Evolutionary conservation across 1,140 invertebrate genomes (phyloP).

Genomic region (Homarus americanus): DNA sequence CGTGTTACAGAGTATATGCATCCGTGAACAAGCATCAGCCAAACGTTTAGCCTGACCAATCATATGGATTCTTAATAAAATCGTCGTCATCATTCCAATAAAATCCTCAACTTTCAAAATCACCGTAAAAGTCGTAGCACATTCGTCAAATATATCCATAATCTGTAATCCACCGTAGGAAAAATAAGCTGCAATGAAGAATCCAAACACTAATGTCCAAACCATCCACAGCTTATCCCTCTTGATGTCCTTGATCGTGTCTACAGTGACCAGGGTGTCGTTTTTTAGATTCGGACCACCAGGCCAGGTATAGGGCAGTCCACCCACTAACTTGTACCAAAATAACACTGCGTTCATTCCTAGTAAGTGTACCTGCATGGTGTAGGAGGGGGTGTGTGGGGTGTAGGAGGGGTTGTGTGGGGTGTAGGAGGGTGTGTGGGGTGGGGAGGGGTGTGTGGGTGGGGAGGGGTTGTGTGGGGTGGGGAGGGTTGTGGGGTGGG

Average conservation of each 20-base stretch:
- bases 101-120: neutral
- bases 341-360: neutral
- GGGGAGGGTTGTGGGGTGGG: too few species aligned
- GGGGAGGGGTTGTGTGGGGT: too few species aligned
- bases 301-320: neutral
- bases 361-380: neutral
- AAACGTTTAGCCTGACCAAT: neutral
- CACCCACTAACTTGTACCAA: neutral
- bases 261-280: neutral
- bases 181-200: neutral
- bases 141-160: neutral
- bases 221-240: neutral
- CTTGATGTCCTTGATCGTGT: neutral
- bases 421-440: too few species aligned
- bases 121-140: neutral
- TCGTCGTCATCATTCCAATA: neutral
- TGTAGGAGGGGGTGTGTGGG: too few species aligned
- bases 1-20: neutral
- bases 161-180: neutral
- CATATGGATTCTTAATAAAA: neutral
- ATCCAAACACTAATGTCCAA: neutral
- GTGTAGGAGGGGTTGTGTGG: too few species aligned
- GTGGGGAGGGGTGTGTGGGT: too few species aligned
- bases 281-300: neutral
- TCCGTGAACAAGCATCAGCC: neutral